These are phyloP conservation scores for Zoanthus solanderi DNA, from an alignment of 92 coral and sea anemone genomes.

Conservation along the genomic window DNA sequence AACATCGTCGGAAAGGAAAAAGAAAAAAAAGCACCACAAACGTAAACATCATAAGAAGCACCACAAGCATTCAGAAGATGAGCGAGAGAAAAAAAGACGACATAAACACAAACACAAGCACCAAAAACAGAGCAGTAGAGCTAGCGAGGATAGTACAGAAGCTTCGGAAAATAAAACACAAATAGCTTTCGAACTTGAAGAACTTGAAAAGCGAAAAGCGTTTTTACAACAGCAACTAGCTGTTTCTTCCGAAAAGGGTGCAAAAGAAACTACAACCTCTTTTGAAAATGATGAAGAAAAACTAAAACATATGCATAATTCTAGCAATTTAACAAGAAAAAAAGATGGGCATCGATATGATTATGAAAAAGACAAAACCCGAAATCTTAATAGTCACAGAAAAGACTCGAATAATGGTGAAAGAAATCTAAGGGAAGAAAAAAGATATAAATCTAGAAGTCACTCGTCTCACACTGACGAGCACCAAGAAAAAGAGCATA, in stretches of 20 bases:
- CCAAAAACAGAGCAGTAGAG: slow-evolving; percentile 53
- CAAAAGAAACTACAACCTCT: slow-evolving; percentile 23
- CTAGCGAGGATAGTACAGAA: slow-evolving; percentile 41
- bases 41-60: slow-evolving; percentile 73
- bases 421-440: slow-evolving; percentile 21
- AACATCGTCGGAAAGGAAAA: slow-evolving; percentile 59
- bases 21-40: slow-evolving; percentile 84
- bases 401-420: slow-evolving; percentile 30
- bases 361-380: slow-evolving; percentile 42
- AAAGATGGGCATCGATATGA: slow-evolving; percentile 45
- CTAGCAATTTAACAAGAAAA: slow-evolving; percentile 38
- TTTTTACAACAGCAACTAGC: slow-evolving; percentile 94
- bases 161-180: slow-evolving; percentile 65
- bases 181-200: slow-evolving; percentile 85
- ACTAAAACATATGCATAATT: slow-evolving; percentile 36
- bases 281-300: slow-evolving; percentile 35
- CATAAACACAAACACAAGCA: slow-evolving; percentile 86
- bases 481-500: slow-evolving; percentile 1
- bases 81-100: slow-evolving; percentile 77
- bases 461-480: not conserved
- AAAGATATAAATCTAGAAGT: slow-evolving; percentile 6
- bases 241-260: slow-evolving; percentile 47
- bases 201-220: slow-evolving; percentile 87
- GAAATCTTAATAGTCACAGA: slow-evolving; percentile 52
- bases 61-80: slow-evolving; percentile 71